A percentile compares a stretch with the other conserved stretches of the same genome.
Evolutionary conservation across 2,888 invertebrate species (phyloP).

Genomic region (Esperia sulphurella): DNA sequence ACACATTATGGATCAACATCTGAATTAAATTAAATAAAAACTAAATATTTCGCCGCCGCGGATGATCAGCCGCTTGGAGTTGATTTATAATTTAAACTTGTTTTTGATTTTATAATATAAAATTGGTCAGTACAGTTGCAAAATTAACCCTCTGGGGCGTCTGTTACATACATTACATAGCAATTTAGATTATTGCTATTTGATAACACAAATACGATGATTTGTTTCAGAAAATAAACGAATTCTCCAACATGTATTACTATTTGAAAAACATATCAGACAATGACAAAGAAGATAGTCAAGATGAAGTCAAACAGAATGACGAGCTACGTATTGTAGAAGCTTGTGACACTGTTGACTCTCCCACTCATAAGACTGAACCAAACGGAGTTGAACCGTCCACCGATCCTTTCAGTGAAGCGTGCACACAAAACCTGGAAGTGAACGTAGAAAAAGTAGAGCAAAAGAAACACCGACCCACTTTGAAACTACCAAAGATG

Average conservation of each 20-base stretch:
- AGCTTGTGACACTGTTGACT: constrained; percentile 62
- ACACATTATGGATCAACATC: too few relatives aligned
- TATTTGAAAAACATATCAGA: constrained; percentile 89
- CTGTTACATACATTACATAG: too few relatives aligned
- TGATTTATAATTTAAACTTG: too few relatives aligned
- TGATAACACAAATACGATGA: too few relatives aligned
- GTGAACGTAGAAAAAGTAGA: constrained; percentile 35
- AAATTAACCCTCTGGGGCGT: too few relatives aligned
- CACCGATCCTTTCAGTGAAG: constrained; percentile 71
- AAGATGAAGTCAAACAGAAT: constrained; percentile 65
- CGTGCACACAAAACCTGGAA: constrained; percentile 67
- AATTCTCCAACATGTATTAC: constrained; percentile 91
- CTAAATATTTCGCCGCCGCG: too few relatives aligned
- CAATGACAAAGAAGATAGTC: constrained; percentile 74
- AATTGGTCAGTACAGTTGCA: too few relatives aligned
- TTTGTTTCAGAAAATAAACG: constrained; percentile 87
- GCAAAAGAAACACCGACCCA: constrained; percentile 68
- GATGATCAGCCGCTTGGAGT: too few relatives aligned
- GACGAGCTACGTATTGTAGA: constrained; percentile 64
- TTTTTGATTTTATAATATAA: too few relatives aligned
- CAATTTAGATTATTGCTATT: too few relatives aligned
- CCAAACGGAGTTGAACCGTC: constrained; percentile 25
- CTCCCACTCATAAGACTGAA: constrained; percentile 34
- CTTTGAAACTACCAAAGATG: constrained; percentile 57
- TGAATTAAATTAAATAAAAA: too few relatives aligned